Evolutionary conservation across 2,888 invertebrate species (phyloP), one percentile per base, ranked within the genome.

Genomic region (Plemyria rubiginata): DNA sequence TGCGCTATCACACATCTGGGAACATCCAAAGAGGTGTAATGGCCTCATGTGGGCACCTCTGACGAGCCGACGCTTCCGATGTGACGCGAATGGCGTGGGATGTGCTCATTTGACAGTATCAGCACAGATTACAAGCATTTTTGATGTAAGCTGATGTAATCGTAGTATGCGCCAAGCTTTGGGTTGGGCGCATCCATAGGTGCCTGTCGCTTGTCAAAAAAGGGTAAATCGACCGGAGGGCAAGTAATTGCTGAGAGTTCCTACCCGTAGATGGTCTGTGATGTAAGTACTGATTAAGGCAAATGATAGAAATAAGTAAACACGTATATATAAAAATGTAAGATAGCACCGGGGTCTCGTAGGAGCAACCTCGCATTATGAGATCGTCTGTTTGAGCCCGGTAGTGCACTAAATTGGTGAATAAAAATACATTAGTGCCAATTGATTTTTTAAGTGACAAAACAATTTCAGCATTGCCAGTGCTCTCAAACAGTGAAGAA

Each of bases 41-140:
- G 85, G 87, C 84, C 79, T 79, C 75, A 80, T 84, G 88, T 89
- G 87, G 87, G 90, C 88, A 87, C 87, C 88, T 87, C 87, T 84
- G 83, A 87, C 75, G 80, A 81, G 81, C 90, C 90, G 90, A 77
- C 87, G 76, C 74, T 79, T 77, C 79, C 76, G 77, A 80, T 79
- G 76, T 84, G 85, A 84, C 81, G 81, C 77, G 77, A 62, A 70
- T 54, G 61, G 86, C 88, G 91, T 90, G 85, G 90, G 90, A 83
- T 72, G 86, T 70, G 70, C 69, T 78, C 28, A 32, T 87, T 86
- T 86, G 87, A 88, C 88, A 84, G 75, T 79, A 82, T 80, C 79
- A 71, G 72, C 72, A 80, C 78, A 79, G 78, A 80, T 78, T 75
- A 78, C 81, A 77, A 82, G 80, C 80, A 78, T 71, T 78, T 81